Conservation (phyloP, 2,797 vertebrate genomes). For the Sylvilagus floridanus region DNA sequence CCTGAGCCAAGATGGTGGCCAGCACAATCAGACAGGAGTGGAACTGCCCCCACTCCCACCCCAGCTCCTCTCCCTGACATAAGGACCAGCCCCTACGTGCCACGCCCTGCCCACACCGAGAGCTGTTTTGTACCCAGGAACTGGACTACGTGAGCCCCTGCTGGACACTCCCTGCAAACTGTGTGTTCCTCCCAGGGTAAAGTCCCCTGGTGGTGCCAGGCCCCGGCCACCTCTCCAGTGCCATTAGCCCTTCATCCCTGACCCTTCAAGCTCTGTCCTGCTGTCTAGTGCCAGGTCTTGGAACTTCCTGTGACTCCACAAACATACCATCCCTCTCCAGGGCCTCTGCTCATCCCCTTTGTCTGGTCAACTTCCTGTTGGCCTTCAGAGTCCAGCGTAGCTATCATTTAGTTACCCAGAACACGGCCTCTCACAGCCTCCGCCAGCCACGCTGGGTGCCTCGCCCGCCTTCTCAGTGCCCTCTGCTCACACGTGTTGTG, state of each 20-base stretch:
- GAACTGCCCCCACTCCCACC: not conserved
- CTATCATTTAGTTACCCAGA: not conserved
- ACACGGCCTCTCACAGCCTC: not conserved
- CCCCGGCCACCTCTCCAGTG: not conserved
- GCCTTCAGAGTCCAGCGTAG: not conserved
- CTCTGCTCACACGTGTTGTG: not conserved
- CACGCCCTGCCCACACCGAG: not conserved
- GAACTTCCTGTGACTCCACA: not conserved
- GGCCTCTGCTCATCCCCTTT: not conserved
- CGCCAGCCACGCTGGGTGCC: not conserved
- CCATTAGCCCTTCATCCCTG: not conserved
- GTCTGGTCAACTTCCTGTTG: not conserved
- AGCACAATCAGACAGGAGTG: not conserved
- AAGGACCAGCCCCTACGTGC: too few relatives aligned
- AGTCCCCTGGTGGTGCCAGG: not conserved
- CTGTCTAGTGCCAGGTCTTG: not conserved
- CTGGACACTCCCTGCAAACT: not conserved
- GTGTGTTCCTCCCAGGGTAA: not conserved
- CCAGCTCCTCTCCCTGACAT: not conserved
- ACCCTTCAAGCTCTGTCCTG: not conserved
- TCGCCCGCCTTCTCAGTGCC: accelerated
- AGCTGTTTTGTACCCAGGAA: not conserved
- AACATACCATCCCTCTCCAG: not conserved
- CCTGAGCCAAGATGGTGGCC: not conserved
- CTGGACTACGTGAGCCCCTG: accelerated